Conservation (phyloP, 2,797 vertebrate species). For the Bradypus variegatus region DNA sequence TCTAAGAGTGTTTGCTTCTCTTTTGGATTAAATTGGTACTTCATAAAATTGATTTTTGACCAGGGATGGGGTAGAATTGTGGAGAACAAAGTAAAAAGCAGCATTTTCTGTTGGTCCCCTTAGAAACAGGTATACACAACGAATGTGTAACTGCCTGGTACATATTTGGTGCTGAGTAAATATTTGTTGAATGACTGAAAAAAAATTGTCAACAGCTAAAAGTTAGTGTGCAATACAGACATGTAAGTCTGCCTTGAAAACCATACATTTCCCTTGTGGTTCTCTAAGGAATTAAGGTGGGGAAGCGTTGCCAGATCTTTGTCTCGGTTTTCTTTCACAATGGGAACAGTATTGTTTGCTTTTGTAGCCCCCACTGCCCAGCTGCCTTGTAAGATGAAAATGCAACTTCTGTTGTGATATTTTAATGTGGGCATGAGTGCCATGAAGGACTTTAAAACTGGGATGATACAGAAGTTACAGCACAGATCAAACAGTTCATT, state of each 20-base stretch:
- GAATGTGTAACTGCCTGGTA: background rate
- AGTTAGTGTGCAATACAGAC: background rate
- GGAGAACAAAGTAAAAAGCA: background rate
- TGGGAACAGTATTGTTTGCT: background rate
- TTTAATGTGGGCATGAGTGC: background rate
- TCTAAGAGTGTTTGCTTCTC: conserved; percentile 35
- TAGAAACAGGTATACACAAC: background rate
- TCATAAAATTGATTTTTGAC: conserved; percentile 18
- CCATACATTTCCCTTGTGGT: background rate
- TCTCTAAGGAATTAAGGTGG: background rate
- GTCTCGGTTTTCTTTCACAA: background rate
- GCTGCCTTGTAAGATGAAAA: background rate
- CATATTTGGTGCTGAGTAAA: conserved; percentile 15
- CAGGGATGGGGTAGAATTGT: background rate
- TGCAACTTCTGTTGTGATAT: background rate
- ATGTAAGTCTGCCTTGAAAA: background rate
- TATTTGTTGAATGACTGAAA: conserved; percentile 50
- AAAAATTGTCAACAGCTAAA: background rate
- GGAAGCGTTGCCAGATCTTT: background rate
- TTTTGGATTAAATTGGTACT: background rate
- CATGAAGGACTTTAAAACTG: background rate
- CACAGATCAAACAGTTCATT: background rate
- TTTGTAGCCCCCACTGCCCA: background rate
- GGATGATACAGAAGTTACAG: background rate
- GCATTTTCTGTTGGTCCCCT: background rate